Conservation (phyloP, 2,797 vertebrate species). For the Carapus acus region DNA sequence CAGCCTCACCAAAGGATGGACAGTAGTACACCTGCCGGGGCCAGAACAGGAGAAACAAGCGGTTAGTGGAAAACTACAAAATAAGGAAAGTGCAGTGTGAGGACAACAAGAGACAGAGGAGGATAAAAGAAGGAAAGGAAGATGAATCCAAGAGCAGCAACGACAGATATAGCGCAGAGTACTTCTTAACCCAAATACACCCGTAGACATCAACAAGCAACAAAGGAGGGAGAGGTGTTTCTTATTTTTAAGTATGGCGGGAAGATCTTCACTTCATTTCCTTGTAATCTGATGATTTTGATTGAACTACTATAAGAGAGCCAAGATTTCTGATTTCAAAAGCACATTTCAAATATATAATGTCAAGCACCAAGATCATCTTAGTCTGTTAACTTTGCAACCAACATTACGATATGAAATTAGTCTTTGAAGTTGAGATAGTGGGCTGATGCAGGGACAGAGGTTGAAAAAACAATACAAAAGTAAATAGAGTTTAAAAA, state of each 20-base stretch:
- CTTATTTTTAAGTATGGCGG: neutral
- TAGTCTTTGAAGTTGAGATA: too few species aligned
- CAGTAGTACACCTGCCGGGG: constrained; percentile 55
- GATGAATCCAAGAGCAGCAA: constrained; percentile 42
- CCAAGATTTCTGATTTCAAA: neutral
- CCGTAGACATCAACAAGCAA: constrained; percentile 43
- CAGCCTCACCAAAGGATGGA: constrained; percentile 62
- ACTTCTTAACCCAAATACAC: constrained; percentile 66
- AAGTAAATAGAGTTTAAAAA: too few species aligned
- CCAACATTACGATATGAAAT: too few species aligned
- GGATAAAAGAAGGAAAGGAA: constrained; percentile 36
- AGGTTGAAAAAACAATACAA: too few species aligned
- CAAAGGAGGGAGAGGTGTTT: constrained; percentile 2
- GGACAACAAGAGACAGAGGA: constrained; percentile 20
- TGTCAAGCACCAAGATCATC: too few species aligned
- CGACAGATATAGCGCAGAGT: constrained; percentile 61
- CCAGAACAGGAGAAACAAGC: constrained; percentile 30
- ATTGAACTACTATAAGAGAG: too few species aligned
- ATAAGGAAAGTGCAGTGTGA: neutral
- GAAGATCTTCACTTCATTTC: too few species aligned
- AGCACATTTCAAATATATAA: too few species aligned
- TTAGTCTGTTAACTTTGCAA: too few species aligned
- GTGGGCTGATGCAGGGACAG: too few species aligned
- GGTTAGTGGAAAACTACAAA: constrained; percentile 40
- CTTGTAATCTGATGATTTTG: too few species aligned